A percentile compares a stretch with the other conserved stretches of the same genome.
Conservation (phyloP, 92 coral and sea anemone species). For the Isaurus tuberculatus region DNA sequence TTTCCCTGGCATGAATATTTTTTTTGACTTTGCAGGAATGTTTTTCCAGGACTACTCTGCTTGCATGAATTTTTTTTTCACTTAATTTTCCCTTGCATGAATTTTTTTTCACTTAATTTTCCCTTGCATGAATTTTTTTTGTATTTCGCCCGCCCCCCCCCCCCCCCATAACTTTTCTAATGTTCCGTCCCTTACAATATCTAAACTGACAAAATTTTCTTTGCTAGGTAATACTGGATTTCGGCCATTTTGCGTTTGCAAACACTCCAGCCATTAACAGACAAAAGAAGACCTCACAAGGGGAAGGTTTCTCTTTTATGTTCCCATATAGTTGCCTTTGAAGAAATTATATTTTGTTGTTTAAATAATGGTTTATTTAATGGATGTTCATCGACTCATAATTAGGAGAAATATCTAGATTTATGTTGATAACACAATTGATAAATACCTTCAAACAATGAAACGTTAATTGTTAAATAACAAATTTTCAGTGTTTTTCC, state of each 20-base stretch:
- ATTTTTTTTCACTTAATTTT: no score
- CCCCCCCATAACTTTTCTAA: no score
- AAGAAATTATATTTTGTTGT: neutral
- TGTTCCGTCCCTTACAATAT: no score
- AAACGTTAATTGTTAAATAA: neutral
- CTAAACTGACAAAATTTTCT: neutral
- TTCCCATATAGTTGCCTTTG: neutral
- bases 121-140: no score
- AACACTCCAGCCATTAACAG: conserved; percentile 79
- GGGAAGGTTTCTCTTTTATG: conserved; percentile 51
- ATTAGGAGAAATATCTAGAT: neutral
- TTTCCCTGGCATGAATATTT: no score
- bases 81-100: no score
- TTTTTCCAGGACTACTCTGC: no score
- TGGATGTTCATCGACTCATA: neutral
- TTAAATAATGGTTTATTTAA: neutral
- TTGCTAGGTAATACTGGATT: conserved; percentile 58
- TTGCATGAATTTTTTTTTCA: no score
- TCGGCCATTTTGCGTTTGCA: conserved; percentile 67
- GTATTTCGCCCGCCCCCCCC: no score
- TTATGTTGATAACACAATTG: neutral
- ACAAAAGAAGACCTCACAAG: conserved; percentile 64
- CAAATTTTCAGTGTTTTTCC: no score
- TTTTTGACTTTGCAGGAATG: no score
- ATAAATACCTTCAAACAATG: neutral